Percentiles rank a stretch among this genome's conserved stretches.
Conservation (phyloP, 2,888 invertebrate genomes). For the Glyphotaelius pellucidus region DNA sequence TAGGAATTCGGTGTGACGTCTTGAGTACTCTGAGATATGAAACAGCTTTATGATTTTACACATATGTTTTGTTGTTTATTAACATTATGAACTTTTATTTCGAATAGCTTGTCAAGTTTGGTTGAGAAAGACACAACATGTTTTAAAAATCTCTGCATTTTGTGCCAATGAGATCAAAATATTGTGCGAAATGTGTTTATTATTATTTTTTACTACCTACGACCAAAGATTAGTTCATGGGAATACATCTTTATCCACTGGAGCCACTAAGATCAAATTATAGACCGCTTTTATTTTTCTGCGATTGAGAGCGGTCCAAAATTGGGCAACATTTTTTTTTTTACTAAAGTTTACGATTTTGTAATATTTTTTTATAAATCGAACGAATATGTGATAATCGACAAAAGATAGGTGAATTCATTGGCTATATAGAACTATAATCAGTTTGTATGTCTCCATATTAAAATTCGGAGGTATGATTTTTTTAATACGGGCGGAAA, state of each 20-base stretch:
- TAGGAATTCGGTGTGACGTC: conserved; percentile 26
- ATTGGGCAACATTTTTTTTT: too few relatives aligned
- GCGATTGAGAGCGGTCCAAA: too few relatives aligned
- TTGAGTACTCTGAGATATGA: neutral
- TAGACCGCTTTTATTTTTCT: too few relatives aligned
- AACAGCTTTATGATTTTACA: conserved; percentile 17
- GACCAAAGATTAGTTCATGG: neutral
- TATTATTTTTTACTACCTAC: neutral
- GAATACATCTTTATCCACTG: neutral
- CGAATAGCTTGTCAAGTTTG: neutral
- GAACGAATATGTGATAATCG: too few relatives aligned
- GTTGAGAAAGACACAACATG: neutral
- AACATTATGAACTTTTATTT: neutral
- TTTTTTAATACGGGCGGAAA: too few relatives aligned
- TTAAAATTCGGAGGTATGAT: too few relatives aligned
- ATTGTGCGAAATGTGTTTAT: neutral
- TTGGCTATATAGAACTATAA: too few relatives aligned
- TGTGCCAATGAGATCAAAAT: neutral
- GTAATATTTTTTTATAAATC: too few relatives aligned
- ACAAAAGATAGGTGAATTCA: too few relatives aligned
- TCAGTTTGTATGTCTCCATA: too few relatives aligned
- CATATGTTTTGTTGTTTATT: conserved; percentile 11
- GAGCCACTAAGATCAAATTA: too few relatives aligned
- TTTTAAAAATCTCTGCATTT: neutral
- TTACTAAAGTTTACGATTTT: too few relatives aligned